These are phyloP conservation scores for Yasuhikotakia modesta DNA, from an alignment of 2,797 vertebrate species.

Conservation along the genomic window DNA sequence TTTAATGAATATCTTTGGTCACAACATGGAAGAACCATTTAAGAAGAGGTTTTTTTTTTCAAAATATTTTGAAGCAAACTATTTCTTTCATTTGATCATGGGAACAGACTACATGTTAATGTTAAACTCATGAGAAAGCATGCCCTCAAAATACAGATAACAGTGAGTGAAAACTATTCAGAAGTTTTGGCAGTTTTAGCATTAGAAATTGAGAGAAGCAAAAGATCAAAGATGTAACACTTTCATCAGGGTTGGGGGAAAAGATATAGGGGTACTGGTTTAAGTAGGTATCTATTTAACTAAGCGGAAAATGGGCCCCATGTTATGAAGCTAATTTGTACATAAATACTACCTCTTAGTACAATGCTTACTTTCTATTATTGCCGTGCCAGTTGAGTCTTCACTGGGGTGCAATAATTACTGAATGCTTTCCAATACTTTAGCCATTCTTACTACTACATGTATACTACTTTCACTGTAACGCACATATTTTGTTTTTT, in stretches of 20 bases:
- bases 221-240: conserved; percentile 49
- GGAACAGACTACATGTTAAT: neutral
- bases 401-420: conserved; percentile 60
- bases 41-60: no score
- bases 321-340: conserved; percentile 72
- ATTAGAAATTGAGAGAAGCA: conserved; percentile 39
- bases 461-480: no score
- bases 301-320: no score
- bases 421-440: conserved; percentile 36
- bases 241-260: conserved; percentile 54
- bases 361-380: conserved; percentile 75
- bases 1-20: no score
- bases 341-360: conserved; percentile 79
- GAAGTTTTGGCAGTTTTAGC: conserved; percentile 1
- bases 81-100: no score
- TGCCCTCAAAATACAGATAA: conserved; percentile 43
- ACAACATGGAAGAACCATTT: no score
- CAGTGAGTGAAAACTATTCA: conserved; percentile 46
- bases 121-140: neutral
- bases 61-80: no score
- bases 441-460: conserved; percentile 26
- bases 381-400: conserved; percentile 70
- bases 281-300: no score
- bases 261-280: conserved; percentile 59
- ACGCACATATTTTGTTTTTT: no score